phyloP scores from a whole-genome alignment of 2,797 vertebrate species.

The Chanos chanos region DNA sequence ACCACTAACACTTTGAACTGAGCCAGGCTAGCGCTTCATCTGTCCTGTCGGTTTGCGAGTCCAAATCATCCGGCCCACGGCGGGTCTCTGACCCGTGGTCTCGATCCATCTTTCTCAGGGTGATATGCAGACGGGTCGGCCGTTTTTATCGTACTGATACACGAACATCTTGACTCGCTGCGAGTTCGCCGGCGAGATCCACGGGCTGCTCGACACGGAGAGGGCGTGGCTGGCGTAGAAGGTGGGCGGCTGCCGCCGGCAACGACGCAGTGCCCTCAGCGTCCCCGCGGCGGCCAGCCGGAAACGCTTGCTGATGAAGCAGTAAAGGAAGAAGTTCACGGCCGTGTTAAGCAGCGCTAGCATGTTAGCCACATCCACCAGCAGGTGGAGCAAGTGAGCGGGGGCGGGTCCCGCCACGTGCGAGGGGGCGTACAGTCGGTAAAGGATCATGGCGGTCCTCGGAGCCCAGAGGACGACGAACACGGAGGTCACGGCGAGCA shows the following conservation, averaged over 20 bases:
- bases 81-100: too few species aligned
- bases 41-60: too few species aligned
- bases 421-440: constrained; percentile 88
- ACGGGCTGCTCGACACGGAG: constrained; percentile 96
- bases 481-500: constrained; percentile 92
- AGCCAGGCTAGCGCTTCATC: too few species aligned
- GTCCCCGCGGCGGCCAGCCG: constrained; percentile 88
- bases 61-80: too few species aligned
- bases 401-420: constrained; percentile 74
- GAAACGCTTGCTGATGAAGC: constrained; percentile 97
- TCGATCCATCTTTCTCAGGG: too few species aligned
- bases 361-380: constrained; percentile 93
- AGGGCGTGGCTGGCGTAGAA: constrained; percentile 88
- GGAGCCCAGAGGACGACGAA: constrained; percentile 94
- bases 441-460: constrained; percentile 87
- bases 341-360: constrained; percentile 92
- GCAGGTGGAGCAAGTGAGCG: constrained; percentile 80
- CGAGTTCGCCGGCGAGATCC: constrained; percentile 96
- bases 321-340: constrained; percentile 98
- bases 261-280: constrained; percentile 83
- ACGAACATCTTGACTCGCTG: constrained; percentile 98
- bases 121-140: constrained; percentile 90
- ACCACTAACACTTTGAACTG: too few species aligned
- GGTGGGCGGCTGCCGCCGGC: constrained; percentile 76
- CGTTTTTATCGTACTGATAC: constrained; percentile 94